Conservation (phyloP, 2,113 vertebrate genomes). For the Nipponia nippon region DNA sequence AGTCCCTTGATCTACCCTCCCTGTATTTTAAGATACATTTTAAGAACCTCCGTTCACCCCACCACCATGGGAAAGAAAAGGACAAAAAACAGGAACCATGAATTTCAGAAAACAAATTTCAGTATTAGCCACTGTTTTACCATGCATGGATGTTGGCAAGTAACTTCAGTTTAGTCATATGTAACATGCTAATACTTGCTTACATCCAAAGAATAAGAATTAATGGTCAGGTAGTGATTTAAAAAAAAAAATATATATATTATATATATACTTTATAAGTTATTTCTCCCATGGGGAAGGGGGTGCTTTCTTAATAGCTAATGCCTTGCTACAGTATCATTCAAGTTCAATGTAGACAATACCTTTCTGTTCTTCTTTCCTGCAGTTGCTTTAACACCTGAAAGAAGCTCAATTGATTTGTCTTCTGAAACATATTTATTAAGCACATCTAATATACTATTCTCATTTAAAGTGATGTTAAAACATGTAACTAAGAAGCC, state of each 20-base stretch:
- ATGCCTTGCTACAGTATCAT: neutral
- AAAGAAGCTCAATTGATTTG: neutral
- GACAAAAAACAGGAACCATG: neutral
- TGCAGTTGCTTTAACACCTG: neutral
- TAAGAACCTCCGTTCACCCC: neutral
- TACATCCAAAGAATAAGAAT: neutral
- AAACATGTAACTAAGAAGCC: neutral
- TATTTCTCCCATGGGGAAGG: neutral
- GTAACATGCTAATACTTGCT: neutral
- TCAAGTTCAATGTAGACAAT: neutral
- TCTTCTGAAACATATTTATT: neutral
- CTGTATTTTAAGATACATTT: neutral
- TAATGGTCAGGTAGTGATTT: neutral
- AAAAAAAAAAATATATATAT: no score
- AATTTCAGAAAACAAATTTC: neutral
- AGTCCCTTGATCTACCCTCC: neutral
- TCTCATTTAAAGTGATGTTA: neutral
- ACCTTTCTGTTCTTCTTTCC: neutral
- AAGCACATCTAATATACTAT: neutral
- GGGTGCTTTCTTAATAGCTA: neutral
- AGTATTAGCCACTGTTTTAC: neutral
- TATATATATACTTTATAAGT: neutral
- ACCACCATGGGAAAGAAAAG: neutral
- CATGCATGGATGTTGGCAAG: neutral
- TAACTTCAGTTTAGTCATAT: neutral